Evolutionary conservation across 1,140 invertebrate genomes (phyloP), one percentile per base, ranked within the genome.

Genomic region (Camponotus pennsylvanicus): DNA sequence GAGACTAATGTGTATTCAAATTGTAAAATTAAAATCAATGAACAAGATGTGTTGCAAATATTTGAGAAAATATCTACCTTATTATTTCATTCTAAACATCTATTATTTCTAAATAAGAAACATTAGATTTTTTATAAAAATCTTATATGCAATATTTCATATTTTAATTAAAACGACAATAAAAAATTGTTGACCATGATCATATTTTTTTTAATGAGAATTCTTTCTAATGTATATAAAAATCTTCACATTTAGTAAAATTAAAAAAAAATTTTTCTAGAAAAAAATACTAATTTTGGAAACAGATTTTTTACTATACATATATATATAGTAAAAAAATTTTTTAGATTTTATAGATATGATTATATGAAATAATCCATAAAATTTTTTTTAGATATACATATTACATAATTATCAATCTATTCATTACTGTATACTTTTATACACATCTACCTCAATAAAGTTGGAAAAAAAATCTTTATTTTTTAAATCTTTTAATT

Each of bases 401-500:
- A 49, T 8, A 42, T 9, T 6, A 8, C 8, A 42, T 42, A 42
- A 42, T 49, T 11, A 49, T 49, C 45, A 15, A 52, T 52, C 5
- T 52, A 15, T 15, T 4, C 45, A 52, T 45, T 13, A 15, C 15
- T 52, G 3, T 0, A 4, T 49, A 13, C 3, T 49, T 49, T 49
- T 6, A 52, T 6, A 18, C 15, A 52, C 18, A 18, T 52, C 15
- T 6, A 6, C 18, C 15, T 5, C 13, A 52, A 52, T 18, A 52
- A 4, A 52, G 13, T 52, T 15, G 4, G 3, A 49, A 49, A 13
- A 49, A 52, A 52, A 52, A 52, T 52, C 2, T 18, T 18, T 18
- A 52, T 52, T 52, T 52, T 18, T 52, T 18, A 11, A 34, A 79
- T 59, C 18, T 80, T 69, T 75, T 90, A 49, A 85, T 55, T 71